A percentile compares a stretch with the other conserved stretches of the same genome.
phyloP scores from a whole-genome alignment of 2,113 vertebrate genomes.

The Brachyistius frenatus region DNA sequence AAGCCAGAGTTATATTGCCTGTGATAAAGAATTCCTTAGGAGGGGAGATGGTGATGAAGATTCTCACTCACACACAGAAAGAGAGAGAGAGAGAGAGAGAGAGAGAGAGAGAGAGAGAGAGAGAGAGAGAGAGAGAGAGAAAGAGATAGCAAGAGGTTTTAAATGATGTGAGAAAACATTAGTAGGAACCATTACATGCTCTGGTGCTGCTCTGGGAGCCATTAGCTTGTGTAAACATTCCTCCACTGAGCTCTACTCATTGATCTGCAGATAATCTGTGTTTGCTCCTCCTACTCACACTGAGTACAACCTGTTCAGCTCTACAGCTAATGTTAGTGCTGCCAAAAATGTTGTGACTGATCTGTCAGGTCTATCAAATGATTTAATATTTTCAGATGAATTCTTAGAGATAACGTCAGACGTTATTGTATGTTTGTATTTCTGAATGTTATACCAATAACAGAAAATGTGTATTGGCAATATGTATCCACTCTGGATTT shows the following conservation, averaged over 20 bases:
- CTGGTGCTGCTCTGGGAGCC: conserved; percentile 53
- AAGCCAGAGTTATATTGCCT: conserved; percentile 26
- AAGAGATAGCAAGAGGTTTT: conserved; percentile 1
- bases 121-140: background rate
- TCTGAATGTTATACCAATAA: background rate
- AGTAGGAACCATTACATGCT: conserved; percentile 63
- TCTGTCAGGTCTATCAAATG: conserved; percentile 1
- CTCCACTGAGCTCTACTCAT: conserved; percentile 52
- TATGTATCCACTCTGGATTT: background rate
- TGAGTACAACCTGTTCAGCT: conserved; percentile 6
- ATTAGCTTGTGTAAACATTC: conserved; percentile 75
- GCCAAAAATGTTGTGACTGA: conserved; percentile 17
- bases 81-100: background rate
- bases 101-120: background rate
- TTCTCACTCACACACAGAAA: background rate
- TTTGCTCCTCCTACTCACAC: conserved; percentile 34
- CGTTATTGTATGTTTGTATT: background rate
- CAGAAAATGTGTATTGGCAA: conserved; percentile 10
- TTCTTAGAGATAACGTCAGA: background rate
- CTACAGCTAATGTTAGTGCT: conserved; percentile 15
- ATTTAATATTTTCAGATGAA: background rate
- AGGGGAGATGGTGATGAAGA: background rate
- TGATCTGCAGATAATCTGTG: conserved; percentile 59
- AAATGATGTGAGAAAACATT: conserved; percentile 59
- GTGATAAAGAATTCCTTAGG: conserved; percentile 28